A percentile compares a stretch with the other conserved stretches of the same genome.
Evolutionary conservation across 2,888 invertebrate genomes (phyloP).

Genomic region (Spicauda simplicius): DNA sequence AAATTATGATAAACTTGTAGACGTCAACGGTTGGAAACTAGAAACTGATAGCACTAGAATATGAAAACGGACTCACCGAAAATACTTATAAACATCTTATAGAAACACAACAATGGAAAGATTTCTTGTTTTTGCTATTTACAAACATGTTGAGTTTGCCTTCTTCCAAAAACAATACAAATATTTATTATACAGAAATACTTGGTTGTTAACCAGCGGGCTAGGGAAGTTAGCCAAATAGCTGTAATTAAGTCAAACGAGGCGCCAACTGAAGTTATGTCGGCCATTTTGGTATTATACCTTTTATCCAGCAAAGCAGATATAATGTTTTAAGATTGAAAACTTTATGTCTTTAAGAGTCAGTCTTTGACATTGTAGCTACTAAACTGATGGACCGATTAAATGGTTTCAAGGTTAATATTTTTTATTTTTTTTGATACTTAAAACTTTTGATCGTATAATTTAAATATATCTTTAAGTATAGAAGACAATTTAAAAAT

Average conservation of each 20-base stretch:
- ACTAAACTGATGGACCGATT: too few species aligned
- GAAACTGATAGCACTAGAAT: too few species aligned
- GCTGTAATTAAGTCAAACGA: constrained; percentile 34
- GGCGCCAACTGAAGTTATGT: constrained; percentile 21
- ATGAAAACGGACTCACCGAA: too few species aligned
- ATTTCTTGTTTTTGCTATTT: not conserved
- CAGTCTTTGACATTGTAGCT: too few species aligned
- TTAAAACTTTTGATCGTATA: too few species aligned
- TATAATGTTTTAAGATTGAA: not conserved
- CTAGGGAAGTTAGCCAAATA: constrained; percentile 29
- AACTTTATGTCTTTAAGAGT: not conserved
- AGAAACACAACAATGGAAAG: not conserved
- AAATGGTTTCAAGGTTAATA: too few species aligned
- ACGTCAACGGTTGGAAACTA: too few species aligned
- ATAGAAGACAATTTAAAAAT: too few species aligned
- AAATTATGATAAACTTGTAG: too few species aligned
- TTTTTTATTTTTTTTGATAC: too few species aligned
- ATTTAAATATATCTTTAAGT: too few species aligned
- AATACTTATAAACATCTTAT: not conserved
- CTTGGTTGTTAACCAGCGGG: constrained; percentile 21
- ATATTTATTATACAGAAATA: constrained; percentile 22
- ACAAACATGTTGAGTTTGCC: not conserved
- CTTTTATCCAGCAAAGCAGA: not conserved
- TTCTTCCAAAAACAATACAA: constrained; percentile 11
- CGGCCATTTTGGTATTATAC: constrained; percentile 4